Evolutionary conservation across 2,888 invertebrate genomes (phyloP), one percentile per base, ranked within the genome.

Genomic region (Ennomos quercinarius): DNA sequence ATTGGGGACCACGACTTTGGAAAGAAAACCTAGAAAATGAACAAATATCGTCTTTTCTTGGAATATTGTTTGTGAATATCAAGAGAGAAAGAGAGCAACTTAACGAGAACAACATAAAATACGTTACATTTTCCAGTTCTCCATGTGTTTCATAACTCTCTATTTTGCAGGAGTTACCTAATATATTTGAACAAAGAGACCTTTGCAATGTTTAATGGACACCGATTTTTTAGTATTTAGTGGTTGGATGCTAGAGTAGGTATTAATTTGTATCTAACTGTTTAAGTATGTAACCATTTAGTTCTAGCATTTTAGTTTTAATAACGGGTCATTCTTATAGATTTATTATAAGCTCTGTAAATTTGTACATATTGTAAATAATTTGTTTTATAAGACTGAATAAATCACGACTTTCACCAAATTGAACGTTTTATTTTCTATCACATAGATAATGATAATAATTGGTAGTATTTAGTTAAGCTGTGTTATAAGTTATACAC

Each of bases 321-420:
- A 54, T 71, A 71, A 76, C 72, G 80, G 85, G 84, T 81, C 84
- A 77, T 70, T 64, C 67, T 74, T 64, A 78, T 73, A 73, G 62
- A 68, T 71, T 66, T 63, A 55, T 55, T 47, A 45, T 78, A 77
- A n/a, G 66, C 75, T 77, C 66, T 82, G 72, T 79, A 79, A 81
- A 76, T 75, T 63, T 83, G 81, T 86, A 81, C 69, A 79, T 76
- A 78, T 66, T 76, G 57, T 78, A 70, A 74, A 73, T 73, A 77
- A 76, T 77, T 70, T 74, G 70, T 78, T 57, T 83, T 74, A 76
- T 76, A 70, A 84, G 79, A 83, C 78, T 81, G 77, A 87, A 80
- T 87, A 85, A 63, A 68, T 58, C 41, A 54, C 54, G 62, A 62
- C 56, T 68, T 66, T 68, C 56, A 43, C 13, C 45, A 39, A 66